Evolutionary conservation across 2,113 vertebrate genomes (phyloP).

Genomic region (Cricetomys ansorgei): DNA sequence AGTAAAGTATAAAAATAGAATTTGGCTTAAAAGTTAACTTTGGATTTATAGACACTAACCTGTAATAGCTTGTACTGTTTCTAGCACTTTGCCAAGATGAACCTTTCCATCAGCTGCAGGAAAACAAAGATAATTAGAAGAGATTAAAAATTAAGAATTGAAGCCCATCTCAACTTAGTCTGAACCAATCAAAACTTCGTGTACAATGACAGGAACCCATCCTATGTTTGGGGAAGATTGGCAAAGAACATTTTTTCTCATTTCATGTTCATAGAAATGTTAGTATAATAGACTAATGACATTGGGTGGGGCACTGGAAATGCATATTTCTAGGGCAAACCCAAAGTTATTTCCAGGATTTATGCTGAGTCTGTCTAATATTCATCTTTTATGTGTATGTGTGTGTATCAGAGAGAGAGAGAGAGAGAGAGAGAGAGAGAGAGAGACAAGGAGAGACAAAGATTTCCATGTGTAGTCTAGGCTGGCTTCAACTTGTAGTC

Average conservation of each 20-base stretch:
- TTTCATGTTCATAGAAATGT: background rate
- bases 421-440: background rate
- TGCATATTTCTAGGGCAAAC: background rate
- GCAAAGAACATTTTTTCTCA: background rate
- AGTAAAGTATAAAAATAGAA: background rate
- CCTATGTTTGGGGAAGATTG: background rate
- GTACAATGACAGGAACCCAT: background rate
- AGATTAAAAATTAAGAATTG: background rate
- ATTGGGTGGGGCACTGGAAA: background rate
- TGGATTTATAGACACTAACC: conserved; percentile 8
- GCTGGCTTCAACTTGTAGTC: background rate
- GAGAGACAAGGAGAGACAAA: background rate
- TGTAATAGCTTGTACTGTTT: conserved; percentile 16
- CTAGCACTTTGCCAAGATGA: background rate
- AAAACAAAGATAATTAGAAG: conserved; percentile 32
- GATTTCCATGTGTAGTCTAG: background rate
- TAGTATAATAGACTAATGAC: background rate
- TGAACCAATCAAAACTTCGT: background rate
- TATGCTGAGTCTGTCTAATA: background rate
- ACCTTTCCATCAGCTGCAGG: conserved; percentile 21
- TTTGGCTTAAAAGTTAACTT: background rate
- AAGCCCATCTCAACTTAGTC: background rate
- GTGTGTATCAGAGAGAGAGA: background rate
- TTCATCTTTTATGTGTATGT: background rate
- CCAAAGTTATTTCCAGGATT: background rate